Conservation (phyloP, 2,113 vertebrate species). For the Onychostoma macrolepis region DNA sequence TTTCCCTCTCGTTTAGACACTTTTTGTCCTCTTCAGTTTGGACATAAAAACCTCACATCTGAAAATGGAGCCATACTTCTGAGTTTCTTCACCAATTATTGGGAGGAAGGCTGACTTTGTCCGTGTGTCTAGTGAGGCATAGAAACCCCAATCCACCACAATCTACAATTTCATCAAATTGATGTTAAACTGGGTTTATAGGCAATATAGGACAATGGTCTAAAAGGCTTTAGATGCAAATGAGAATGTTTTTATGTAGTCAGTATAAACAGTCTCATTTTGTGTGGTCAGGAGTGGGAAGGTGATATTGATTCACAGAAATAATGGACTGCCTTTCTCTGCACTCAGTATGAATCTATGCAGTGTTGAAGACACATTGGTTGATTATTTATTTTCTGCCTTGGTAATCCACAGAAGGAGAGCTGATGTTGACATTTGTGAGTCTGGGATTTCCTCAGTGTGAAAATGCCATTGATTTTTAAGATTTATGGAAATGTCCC, state of each 20-base stretch:
- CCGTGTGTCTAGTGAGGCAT: background rate
- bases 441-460: background rate
- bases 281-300: background rate
- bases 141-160: background rate
- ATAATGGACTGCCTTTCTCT: background rate
- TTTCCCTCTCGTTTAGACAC: background rate
- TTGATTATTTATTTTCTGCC: background rate
- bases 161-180: background rate
- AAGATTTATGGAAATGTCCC: background rate
- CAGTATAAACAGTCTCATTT: background rate
- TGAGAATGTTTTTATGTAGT: background rate
- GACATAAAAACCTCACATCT: background rate
- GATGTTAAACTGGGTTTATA: background rate
- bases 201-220: background rate
- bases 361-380: background rate
- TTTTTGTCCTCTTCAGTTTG: conserved; percentile 12
- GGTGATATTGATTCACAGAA: background rate
- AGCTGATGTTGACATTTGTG: background rate
- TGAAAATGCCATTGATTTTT: conserved; percentile 12
- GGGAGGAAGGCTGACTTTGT: background rate
- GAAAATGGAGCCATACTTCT: background rate
- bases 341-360: background rate
- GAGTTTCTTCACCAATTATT: conserved; percentile 1
- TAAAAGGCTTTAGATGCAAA: background rate
- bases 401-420: background rate